Evolutionary conservation across 2,888 invertebrate genomes (phyloP), one percentile per base, ranked within the genome.

Genomic region (Hydrotaea diabolus): DNA sequence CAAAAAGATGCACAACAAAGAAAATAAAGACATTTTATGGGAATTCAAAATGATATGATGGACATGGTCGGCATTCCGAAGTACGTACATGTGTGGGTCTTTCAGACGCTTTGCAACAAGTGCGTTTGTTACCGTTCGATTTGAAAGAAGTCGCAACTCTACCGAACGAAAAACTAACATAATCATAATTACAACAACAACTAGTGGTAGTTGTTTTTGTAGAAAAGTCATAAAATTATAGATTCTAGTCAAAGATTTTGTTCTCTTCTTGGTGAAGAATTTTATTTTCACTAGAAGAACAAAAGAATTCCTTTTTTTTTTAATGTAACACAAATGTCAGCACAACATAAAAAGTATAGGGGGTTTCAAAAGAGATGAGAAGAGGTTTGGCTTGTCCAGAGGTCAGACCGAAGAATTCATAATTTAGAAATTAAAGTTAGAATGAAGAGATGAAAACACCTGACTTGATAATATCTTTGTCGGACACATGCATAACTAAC

Each of bases 201-300:
- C n/a, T 7, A 36, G 59, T 5, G 57, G 59, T n/a, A n/a, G 62
- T 76, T 69, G 66, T 77, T 73, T 80, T 80, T 80, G 46, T 72
- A 76, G 57, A 82, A 89, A 90, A 89, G 88, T 88, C 88, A 89
- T 90, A 89, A 90, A 90, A 87, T 77, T 75, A 80, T 75, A 81
- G 55, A 78, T 75, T 71, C 75, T 73, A 39, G 21, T 81, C 75
- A 73, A 79, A 64, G 43, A 76, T 77, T 57, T 85, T 85, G 85
- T 80, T 17, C 53, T 64, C 80, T 73, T 71, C 9, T 39, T 39
- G 3, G 3, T 13, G 2, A 8, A 76, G 46, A 77, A 77, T 71
- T 64, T 21, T 43, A 74, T 74, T 83, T 77, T 77, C 31, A 57
- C 19, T 43, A 3, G 26, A 73, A 76, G 64, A 64, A 77, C 59